Conservation (phyloP, 2,113 vertebrate species). For the Catharus bicknelli region DNA sequence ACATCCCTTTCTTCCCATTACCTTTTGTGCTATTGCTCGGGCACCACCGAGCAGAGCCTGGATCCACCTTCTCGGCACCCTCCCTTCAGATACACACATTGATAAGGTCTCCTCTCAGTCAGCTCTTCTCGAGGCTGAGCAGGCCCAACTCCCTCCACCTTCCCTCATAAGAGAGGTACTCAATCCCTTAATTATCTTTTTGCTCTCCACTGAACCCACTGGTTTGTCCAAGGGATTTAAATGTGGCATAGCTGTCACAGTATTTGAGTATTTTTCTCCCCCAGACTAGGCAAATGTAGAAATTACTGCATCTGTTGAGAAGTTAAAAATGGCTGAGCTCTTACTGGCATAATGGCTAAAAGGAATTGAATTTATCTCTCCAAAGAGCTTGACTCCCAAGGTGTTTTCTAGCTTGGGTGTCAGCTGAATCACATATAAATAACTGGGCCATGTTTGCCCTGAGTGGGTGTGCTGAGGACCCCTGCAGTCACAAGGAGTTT, state of each 20-base stretch:
- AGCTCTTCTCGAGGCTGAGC: background rate
- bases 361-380: background rate
- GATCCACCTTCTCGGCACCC: rapidly evolving
- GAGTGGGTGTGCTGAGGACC: background rate
- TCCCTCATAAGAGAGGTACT: background rate
- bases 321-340: background rate
- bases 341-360: background rate
- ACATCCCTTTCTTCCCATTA: rapidly evolving
- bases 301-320: background rate
- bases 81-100: rapidly evolving
- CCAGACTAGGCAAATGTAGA: rapidly evolving
- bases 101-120: background rate
- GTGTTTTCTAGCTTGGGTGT: no score
- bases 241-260: rapidly evolving
- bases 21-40: background rate
- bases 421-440: background rate
- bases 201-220: background rate
- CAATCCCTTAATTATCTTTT: background rate
- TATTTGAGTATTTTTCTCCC: background rate
- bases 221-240: background rate
- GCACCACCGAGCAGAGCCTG: no score
- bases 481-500: rapidly evolving
- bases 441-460: background rate
- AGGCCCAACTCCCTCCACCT: background rate
- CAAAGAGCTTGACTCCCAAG: rapidly evolving